These are phyloP conservation scores for Naso thynnoides DNA, from an alignment of 2,797 vertebrate species.

Conservation along the genomic window DNA sequence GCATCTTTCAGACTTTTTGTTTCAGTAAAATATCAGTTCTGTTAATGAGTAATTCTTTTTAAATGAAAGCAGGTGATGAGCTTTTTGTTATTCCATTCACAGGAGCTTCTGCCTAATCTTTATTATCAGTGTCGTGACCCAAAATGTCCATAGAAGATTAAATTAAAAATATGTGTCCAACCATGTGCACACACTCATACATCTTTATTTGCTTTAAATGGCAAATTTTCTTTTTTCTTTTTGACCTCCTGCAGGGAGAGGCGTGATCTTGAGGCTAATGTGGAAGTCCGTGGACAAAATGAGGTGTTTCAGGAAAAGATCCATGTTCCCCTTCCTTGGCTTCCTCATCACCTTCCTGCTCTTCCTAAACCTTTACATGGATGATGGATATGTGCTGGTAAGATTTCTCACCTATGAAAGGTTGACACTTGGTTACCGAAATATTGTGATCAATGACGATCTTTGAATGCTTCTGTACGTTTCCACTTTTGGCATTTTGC, in stretches of 20 bases:
- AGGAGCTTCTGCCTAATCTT: conserved; percentile 6
- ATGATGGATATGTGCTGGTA: conserved; percentile 94
- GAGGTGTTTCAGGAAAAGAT: conserved; percentile 95
- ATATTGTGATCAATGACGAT: too few relatives aligned
- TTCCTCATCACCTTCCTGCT: conserved; percentile 92
- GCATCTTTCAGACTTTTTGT: not conserved
- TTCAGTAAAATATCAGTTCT: not conserved
- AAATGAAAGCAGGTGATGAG: conserved; percentile 11
- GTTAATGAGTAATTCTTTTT: not conserved
- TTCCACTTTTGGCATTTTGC: not conserved
- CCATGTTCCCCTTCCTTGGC: conserved; percentile 91
- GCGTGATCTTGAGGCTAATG: conserved; percentile 82
- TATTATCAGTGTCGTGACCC: conserved; percentile 8
- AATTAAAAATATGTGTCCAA: not conserved
- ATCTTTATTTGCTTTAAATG: conserved; percentile 3
- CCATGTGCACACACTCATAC: not conserved
- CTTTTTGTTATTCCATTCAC: conserved; percentile 13
- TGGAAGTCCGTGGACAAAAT: conserved; percentile 93
- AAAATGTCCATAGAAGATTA: conserved; percentile 8
- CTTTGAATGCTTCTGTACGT: not conserved
- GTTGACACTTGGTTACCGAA: not conserved
- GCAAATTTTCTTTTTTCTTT: conserved; percentile 18
- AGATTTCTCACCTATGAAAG: conserved; percentile 62
- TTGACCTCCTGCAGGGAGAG: conserved; percentile 60
- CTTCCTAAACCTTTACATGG: conserved; percentile 94